A percentile compares a stretch with the other conserved stretches of the same genome.
These are phyloP conservation scores for Cepaea hortensis DNA, from an alignment of 2,888 invertebrate species.

Conservation along the genomic window DNA sequence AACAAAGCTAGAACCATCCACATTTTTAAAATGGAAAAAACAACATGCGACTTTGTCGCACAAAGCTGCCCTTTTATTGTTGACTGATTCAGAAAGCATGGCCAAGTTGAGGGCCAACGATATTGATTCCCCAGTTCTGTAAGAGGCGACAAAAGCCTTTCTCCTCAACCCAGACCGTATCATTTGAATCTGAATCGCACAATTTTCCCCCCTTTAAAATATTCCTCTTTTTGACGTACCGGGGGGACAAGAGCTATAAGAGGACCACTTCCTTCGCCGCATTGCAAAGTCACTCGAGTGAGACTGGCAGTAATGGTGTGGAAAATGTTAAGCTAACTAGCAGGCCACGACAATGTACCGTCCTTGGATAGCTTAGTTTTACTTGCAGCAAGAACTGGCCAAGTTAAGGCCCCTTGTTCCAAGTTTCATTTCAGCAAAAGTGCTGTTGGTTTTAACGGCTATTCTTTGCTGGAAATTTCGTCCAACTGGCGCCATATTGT, in stretches of 20 bases:
- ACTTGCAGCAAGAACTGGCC: background rate
- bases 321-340: slow-evolving; percentile 47
- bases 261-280: slow-evolving; percentile 30
- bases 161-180: slow-evolving; percentile 21
- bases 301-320: slow-evolving; percentile 40
- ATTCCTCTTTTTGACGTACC: background rate
- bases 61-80: slow-evolving; percentile 19
- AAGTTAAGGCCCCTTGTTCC: slow-evolving; percentile 8
- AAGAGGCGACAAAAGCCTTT: slow-evolving; percentile 21
- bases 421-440: slow-evolving; percentile 3
- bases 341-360: slow-evolving; percentile 27
- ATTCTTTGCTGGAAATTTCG: background rate
- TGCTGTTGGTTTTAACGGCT: slow-evolving; percentile 1
- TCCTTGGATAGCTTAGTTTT: slow-evolving; percentile 8
- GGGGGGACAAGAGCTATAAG: background rate
- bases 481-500: slow-evolving; percentile 1
- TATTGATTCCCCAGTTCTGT: slow-evolving; percentile 28
- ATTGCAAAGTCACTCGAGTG: slow-evolving; percentile 25
- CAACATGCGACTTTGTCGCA: slow-evolving; percentile 42
- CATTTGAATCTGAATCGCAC: slow-evolving; percentile 27
- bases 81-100: background rate
- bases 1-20: background rate
- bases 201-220: background rate
- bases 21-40: slow-evolving; percentile 46
- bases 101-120: background rate